A percentile compares a stretch with the other conserved stretches of the same genome.
Conservation (phyloP, 2,797 vertebrate species). For the Loriculus beryllinus region DNA sequence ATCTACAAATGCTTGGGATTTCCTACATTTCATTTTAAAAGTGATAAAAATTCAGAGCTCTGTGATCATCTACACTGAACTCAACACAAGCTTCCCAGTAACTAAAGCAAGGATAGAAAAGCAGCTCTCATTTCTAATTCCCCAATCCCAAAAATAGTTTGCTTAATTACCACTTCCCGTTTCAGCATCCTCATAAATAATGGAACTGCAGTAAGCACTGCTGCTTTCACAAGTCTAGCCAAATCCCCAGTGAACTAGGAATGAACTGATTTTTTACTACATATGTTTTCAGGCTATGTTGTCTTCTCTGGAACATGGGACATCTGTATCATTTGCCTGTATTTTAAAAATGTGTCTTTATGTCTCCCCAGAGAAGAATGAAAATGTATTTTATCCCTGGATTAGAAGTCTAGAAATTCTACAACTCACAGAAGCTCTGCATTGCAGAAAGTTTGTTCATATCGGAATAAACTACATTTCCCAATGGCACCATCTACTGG, state of each 20-base stretch:
- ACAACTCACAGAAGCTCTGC: neutral
- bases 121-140: neutral
- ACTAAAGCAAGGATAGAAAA: neutral
- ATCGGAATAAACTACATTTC: constrained; percentile 28
- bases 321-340: neutral
- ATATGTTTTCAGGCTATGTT: neutral
- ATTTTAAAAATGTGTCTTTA: neutral
- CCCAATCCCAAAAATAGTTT: neutral
- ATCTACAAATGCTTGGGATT: neutral
- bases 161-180: neutral
- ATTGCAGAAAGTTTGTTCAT: neutral
- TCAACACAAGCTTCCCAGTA: neutral
- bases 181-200: neutral
- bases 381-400: neutral
- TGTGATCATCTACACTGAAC: neutral
- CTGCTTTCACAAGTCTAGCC: neutral
- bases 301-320: neutral
- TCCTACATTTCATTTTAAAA: neutral
- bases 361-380: neutral
- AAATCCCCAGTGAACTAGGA: neutral
- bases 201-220: neutral
- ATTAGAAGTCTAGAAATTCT: neutral
- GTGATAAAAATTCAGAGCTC: neutral
- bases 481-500: constrained; percentile 72
- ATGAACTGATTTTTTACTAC: neutral